These are phyloP conservation scores for Motacilla alba DNA, from an alignment of 2,113 vertebrate genomes.

Conservation along the genomic window DNA sequence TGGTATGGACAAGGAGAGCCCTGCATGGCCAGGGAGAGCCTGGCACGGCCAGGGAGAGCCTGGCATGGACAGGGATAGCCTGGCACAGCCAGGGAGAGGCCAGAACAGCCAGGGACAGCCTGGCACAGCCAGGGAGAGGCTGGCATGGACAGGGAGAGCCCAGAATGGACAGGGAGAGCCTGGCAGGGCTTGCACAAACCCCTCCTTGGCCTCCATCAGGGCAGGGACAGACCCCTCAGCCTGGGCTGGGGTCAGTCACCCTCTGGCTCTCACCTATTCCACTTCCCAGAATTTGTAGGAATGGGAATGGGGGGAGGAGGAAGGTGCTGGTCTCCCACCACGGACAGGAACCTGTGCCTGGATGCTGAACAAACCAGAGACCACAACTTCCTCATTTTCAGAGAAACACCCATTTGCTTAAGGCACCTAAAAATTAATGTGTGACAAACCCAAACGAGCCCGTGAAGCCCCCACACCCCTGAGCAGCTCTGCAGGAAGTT, in stretches of 20 bases:
- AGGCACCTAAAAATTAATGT: accelerated
- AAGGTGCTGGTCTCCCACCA: background rate
- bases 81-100: accelerated
- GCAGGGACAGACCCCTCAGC: background rate
- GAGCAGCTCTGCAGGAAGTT: background rate
- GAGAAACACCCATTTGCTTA: accelerated
- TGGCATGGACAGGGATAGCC: accelerated
- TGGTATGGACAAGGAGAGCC: accelerated
- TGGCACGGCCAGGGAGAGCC: accelerated
- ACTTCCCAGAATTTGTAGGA: background rate
- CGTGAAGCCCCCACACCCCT: accelerated
- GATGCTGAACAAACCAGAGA: background rate
- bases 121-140: accelerated
- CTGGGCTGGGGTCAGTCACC: background rate
- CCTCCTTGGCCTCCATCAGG: accelerated
- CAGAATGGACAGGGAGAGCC: accelerated
- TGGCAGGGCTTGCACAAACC: background rate
- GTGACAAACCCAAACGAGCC: accelerated
- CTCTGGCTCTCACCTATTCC: background rate
- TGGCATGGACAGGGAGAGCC: accelerated
- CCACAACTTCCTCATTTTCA: background rate
- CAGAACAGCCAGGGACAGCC: accelerated
- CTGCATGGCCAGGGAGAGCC: accelerated
- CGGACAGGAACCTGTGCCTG: accelerated
- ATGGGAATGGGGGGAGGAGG: accelerated